Base-by-base conservation (phyloP, 2,888 invertebrate species). In the Thalpophila matura region DNA sequence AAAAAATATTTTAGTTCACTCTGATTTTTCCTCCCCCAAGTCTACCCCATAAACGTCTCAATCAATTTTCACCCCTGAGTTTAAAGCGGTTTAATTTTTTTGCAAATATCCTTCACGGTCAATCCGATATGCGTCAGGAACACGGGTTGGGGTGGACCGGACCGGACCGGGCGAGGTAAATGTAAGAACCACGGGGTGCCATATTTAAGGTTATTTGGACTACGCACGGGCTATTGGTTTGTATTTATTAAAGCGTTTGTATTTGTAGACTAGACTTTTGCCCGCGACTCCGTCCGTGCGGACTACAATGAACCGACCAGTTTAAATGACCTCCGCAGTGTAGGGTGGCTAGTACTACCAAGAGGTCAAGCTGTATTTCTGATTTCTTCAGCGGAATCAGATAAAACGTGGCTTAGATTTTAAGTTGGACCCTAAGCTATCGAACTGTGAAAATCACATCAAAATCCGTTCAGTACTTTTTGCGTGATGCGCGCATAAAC, bases 51-150 rank as follows among this genome's bases (percentile, higher is more conserved):
- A 72, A 72, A 79, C 51, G 72, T 78, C 78, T 68, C 58, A 51
- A 71, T 65, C 71, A 80, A 81, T 81, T 75, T 66, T 18, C 62
- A 49, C 56, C 76, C 67, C 57, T 53, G 40, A 59, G 40, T 78
- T 74, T 62, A 68, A 62, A 75, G 14, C 40, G 33, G 62, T 79
- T 79, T 68, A 63, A 62, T 80, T 61, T 76, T 71, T 70, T 67
- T 50, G 53, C 64, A 71, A 71, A 67, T 71, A 59, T 63, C 60
- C 72, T 38, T 71, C 38, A 42, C 75, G 79, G 79, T 74, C 79
- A 78, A 59, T 65, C 35, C 53, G 51, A 67, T 65, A 51, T 35
- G 54, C 45, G 81, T 78, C 78, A 72, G 22, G 18, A 33, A 53
- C 79, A 81, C 43, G 35, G 12, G 14, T 29, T 20, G 31, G 60